Evolutionary conservation across 2,888 invertebrate genomes (phyloP).

Genomic region (Nomada fucata): DNA sequence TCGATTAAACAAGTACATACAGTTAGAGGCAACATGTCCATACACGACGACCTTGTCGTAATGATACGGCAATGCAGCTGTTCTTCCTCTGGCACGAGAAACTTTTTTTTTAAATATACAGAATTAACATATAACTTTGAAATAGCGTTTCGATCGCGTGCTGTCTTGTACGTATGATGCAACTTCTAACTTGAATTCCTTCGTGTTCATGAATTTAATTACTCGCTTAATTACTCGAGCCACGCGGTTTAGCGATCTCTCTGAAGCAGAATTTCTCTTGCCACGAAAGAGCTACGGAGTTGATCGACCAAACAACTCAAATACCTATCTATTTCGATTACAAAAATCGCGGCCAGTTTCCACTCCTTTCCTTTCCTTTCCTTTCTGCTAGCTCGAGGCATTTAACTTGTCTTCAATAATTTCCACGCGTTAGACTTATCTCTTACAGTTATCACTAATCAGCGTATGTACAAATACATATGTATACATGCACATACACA

Average conservation of each 20-base stretch:
- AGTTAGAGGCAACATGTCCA: conserved; percentile 74
- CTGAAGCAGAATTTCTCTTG: not conserved
- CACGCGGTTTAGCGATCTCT: conserved; percentile 19
- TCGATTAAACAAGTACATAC: conserved; percentile 76
- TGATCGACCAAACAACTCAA: not conserved
- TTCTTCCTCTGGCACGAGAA: conserved; percentile 21
- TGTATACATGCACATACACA: no score
- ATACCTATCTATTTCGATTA: not conserved
- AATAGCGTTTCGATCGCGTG: conserved; percentile 10
- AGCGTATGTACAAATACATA: no score
- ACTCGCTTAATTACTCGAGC: conserved; percentile 14
- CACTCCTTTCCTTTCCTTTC: no score
- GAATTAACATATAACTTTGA: conserved; percentile 37
- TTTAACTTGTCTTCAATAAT: no score
- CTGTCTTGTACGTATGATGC: conserved; percentile 18
- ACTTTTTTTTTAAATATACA: conserved; percentile 33
- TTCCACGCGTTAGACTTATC: no score
- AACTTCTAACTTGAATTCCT: conserved; percentile 28
- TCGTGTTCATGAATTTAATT: conserved; percentile 32
- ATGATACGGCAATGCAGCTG: conserved; percentile 60
- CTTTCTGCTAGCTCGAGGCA: no score
- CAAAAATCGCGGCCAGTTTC: not conserved
- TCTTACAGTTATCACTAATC: no score
- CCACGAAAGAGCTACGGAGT: not conserved
- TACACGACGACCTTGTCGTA: conserved; percentile 54